These are phyloP conservation scores for Rhynchotus rufescens DNA, from an alignment of 2,797 vertebrate genomes.

Conservation along the genomic window DNA sequence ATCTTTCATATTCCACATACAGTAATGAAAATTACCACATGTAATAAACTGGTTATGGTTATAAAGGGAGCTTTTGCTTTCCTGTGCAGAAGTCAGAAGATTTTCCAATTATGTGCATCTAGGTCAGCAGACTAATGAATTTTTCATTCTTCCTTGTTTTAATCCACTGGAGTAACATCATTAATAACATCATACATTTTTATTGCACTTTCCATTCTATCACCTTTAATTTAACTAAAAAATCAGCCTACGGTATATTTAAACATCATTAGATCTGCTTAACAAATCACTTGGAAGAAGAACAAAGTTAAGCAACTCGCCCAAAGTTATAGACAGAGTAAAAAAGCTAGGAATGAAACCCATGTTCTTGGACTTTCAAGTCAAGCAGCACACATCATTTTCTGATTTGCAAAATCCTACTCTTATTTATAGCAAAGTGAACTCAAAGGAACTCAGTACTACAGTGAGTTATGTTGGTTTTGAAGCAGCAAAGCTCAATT, in stretches of 20 bases:
- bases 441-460: not conserved
- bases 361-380: not conserved
- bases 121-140: not conserved
- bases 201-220: not conserved
- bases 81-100: not conserved
- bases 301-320: not conserved
- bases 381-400: not conserved
- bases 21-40: not conserved
- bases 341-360: not conserved
- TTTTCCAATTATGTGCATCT: not conserved
- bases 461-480: not conserved
- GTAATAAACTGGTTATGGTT: slow-evolving; percentile 9
- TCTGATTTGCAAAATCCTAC: not conserved
- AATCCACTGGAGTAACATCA: not conserved
- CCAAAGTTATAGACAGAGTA: not conserved
- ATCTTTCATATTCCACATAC: not conserved
- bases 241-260: not conserved
- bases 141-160: not conserved
- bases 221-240: not conserved
- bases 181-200: not conserved
- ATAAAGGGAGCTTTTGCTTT: slow-evolving; percentile 18
- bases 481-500: not conserved
- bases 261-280: not conserved
- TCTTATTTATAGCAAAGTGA: not conserved
- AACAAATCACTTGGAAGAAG: not conserved